Conservation (phyloP, 2,888 invertebrate species). For the Heliconius sara region DNA sequence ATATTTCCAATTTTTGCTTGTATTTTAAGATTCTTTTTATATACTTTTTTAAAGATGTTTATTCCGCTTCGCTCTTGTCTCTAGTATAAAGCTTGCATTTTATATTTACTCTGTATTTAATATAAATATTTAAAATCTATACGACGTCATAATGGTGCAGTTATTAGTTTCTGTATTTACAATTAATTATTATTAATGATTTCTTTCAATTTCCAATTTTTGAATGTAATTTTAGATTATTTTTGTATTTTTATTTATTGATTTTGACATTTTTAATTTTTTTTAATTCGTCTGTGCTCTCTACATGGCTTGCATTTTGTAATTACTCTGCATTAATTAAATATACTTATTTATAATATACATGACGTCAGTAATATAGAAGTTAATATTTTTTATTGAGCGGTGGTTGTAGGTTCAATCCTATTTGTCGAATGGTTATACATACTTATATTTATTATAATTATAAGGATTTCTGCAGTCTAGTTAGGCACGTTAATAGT, state of each 20-base stretch:
- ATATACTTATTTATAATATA: not conserved
- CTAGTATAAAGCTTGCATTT: conserved; percentile 13
- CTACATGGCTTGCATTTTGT: not conserved
- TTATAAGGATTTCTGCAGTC: not conserved
- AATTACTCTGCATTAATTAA: not conserved
- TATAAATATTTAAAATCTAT: not conserved
- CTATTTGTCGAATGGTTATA: not conserved
- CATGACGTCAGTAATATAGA: not conserved
- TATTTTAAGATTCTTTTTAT: not conserved
- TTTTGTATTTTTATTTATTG: not conserved
- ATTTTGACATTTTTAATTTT: not conserved
- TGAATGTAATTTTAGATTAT: not conserved
- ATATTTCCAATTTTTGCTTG: conserved; percentile 2
- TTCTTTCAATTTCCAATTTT: not conserved
- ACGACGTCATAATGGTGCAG: no score
- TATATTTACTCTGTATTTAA: no score
- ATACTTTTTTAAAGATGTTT: not conserved
- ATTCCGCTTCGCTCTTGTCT: conserved; percentile 1
- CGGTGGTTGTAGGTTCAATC: not conserved
- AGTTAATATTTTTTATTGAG: not conserved
- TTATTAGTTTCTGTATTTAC: no score
- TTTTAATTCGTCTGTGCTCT: not conserved
- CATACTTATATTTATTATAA: not conserved
- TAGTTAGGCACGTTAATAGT: not conserved
- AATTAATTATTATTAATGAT: not conserved